Base-by-base conservation (phyloP, 1,140 invertebrate species). In the Belonocnema kinseyi region DNA sequence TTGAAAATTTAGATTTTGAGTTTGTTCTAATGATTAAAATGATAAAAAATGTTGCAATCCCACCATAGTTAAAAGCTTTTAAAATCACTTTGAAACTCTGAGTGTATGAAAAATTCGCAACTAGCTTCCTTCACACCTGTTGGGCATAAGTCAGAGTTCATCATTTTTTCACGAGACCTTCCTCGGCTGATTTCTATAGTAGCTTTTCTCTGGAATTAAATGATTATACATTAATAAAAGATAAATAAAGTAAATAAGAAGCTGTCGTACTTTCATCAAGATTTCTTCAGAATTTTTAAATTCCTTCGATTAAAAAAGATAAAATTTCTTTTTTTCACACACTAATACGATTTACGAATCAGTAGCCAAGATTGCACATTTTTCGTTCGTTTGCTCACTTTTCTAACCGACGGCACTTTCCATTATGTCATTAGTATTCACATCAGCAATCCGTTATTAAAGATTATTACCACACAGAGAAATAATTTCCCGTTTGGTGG, bases 361-460 rank as follows among this genome's bases (percentile, higher is more conserved):
- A 66, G 61, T 66, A 66, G 33, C 26, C 26, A 40, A 46, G 61
- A 66, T 66, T 66, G 14, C 61, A n/a, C 26, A 66, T 66, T 66
- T 66, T 66, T 26, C 33, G 58, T 66, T 66, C 61, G 61, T 66
- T 66, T 66, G 61, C 61, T 66, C 40, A 66, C 61, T 66, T 66
- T 66, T 40, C 61, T 66, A 40, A 66, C n/a, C 26, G 61, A 66
- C 40, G 46, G 61, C 61, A 66, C 61, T 66, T 40, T 66, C 61
- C 61, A 66, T 46, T 7, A 46, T 33, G 40, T 46, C 40, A 46
- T 66, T 66, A 66, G 61, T 46, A 66, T 40, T 46, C 61, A 66
- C 61, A 66, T 66, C 26, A 33, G 61, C 14, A 66, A 66, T 66
- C 40, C 16, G 33, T 66, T 66, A 66, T 66, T 66, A 21, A 66